These are phyloP conservation scores for Stenodera caucasica DNA, from an alignment of 2,888 invertebrate species.

Conservation along the genomic window DNA sequence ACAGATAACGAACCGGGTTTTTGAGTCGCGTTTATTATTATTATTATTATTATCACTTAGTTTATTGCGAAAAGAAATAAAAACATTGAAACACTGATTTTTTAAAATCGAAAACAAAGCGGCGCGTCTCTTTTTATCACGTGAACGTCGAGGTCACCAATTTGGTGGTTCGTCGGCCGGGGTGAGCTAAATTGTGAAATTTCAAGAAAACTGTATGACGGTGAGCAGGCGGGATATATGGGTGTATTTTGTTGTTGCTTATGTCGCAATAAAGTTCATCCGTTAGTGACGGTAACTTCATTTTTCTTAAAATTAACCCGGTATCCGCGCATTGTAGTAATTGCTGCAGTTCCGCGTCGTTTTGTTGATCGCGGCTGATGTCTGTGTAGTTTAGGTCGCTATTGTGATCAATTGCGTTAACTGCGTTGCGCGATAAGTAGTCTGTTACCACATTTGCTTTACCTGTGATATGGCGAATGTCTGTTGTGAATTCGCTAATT, in stretches of 20 bases:
- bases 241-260: background rate
- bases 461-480: background rate
- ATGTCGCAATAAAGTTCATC: background rate
- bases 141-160: too few relatives aligned
- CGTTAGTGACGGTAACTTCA: background rate
- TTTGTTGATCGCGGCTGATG: background rate
- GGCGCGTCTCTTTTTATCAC: too few relatives aligned
- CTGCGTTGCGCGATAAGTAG: background rate
- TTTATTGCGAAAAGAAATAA: too few relatives aligned
- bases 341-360: background rate
- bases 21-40: too few relatives aligned
- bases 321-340: background rate
- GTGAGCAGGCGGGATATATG: background rate
- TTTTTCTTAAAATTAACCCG: background rate
- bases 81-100: too few relatives aligned
- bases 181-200: background rate
- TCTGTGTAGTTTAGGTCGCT: background rate
- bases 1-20: too few relatives aligned
- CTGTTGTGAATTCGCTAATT: constrained; percentile 7
- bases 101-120: too few relatives aligned
- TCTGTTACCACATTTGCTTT: background rate
- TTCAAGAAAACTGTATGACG: background rate
- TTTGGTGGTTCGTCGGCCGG: background rate
- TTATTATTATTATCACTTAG: too few relatives aligned
- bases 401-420: constrained; percentile 1